Conservation (phyloP, 2,888 invertebrate genomes). For the Galerucella calmariensis region DNA sequence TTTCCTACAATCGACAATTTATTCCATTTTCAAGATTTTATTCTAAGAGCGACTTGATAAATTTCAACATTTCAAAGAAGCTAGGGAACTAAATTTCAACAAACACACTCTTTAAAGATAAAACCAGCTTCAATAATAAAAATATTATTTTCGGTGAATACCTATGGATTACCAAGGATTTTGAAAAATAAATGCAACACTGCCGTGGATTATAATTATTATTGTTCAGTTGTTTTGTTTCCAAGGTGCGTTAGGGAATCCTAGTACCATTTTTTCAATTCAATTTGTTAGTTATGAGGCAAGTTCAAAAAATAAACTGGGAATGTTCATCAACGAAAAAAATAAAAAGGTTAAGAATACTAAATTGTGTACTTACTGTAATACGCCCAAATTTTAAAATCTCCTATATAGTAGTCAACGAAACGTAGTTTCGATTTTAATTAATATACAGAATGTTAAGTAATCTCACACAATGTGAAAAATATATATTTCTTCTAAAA, state of each 20-base stretch:
- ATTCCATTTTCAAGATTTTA: no score
- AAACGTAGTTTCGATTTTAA: slow-evolving; percentile 9
- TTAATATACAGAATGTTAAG: slow-evolving; percentile 33
- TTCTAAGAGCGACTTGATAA: no score
- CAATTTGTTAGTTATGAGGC: neutral
- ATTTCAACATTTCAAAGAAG: no score
- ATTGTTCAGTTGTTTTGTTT: no score
- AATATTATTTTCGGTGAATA: no score
- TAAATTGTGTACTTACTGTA: slow-evolving; percentile 28
- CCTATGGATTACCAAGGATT: no score
- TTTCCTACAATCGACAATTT: no score
- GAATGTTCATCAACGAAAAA: slow-evolving; percentile 8
- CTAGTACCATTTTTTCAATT: neutral
- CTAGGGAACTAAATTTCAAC: no score
- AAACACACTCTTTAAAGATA: no score
- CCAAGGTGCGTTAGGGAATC: neutral
- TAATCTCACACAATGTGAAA: slow-evolving; percentile 35
- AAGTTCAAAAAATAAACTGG: neutral
- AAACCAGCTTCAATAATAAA: no score
- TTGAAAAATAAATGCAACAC: no score
- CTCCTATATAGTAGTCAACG: slow-evolving; percentile 4
- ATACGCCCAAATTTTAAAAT: slow-evolving; percentile 17
- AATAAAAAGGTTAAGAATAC: slow-evolving; percentile 13
- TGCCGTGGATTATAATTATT: no score
- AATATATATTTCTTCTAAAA: neutral